phyloP scores from a whole-genome alignment of 2,888 invertebrate genomes.

The Eupeodes latifasciatus region DNA sequence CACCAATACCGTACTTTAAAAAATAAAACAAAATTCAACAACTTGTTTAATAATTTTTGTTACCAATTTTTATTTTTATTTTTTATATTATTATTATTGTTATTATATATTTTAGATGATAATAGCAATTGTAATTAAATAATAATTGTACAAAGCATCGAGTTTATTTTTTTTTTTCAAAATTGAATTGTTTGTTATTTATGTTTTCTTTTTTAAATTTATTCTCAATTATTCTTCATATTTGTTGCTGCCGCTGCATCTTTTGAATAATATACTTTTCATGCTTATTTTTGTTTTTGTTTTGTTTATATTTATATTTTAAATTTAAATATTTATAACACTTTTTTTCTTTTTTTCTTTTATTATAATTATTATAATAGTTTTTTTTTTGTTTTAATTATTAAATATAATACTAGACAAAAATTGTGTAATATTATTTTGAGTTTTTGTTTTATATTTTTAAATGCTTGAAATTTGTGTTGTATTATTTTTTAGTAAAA shows the following conservation, averaged over 20 bases:
- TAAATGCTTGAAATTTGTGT: conserved; percentile 60
- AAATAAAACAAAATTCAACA: conserved; percentile 3
- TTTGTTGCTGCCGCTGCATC: conserved; percentile 66
- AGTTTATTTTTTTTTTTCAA: conserved; percentile 45
- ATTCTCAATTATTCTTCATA: conserved; percentile 28
- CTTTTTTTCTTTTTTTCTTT: conserved; percentile 29
- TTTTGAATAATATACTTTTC: conserved; percentile 64
- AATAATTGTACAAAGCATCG: conserved; percentile 75
- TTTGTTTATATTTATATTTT: conserved; percentile 41
- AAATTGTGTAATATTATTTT: conserved; percentile 60
- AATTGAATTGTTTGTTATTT: conserved; percentile 24
- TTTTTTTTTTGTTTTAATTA: conserved; percentile 45
- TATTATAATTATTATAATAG: conserved; percentile 16
- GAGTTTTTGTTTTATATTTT: conserved; percentile 18
- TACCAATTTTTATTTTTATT: conserved; percentile 53
- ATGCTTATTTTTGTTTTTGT: conserved; percentile 40
- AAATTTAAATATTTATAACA: conserved; percentile 69
- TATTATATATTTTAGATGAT: conserved; percentile 69
- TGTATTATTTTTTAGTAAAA: conserved; percentile 31
- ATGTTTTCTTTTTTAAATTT: neutral
- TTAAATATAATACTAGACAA: conserved; percentile 74
- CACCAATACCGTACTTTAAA: neutral
- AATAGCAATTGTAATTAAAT: conserved; percentile 75
- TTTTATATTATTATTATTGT: conserved; percentile 57
- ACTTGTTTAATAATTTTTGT: conserved; percentile 14